A percentile compares a stretch with the other conserved stretches of the same genome.
Conservation (phyloP, 2,888 invertebrate species). For the Drosophila cognata region DNA sequence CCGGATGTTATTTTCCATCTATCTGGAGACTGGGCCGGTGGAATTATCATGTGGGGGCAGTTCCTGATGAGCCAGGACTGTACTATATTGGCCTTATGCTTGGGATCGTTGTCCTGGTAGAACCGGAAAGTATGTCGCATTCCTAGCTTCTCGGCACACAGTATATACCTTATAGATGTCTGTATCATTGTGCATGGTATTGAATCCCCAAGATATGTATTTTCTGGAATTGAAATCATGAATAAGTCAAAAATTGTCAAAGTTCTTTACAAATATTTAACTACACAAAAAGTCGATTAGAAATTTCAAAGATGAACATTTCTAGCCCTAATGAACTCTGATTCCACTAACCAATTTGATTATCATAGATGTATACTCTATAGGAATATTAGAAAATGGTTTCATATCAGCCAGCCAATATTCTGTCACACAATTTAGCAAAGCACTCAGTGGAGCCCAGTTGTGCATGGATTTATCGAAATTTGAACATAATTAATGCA, state of each 20-base stretch:
- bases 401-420: slow-evolving; percentile 2
- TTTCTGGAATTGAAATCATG: neutral
- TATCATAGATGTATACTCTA: neutral
- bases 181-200: neutral
- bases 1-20: no score
- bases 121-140: no score
- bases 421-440: neutral
- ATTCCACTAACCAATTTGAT: neutral
- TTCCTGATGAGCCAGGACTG: no score
- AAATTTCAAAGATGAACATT: neutral
- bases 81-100: no score
- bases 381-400: neutral
- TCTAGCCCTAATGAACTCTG: neutral
- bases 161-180: neutral
- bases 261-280: neutral
- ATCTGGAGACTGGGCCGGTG: no score
- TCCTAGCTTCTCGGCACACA: no score
- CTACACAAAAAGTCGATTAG: neutral
- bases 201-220: neutral
- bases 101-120: no score
- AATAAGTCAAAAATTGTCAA: neutral
- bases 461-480: slow-evolving; percentile 24
- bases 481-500: slow-evolving; percentile 72
- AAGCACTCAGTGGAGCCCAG: no score
- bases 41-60: no score